Base-by-base conservation (phyloP, 1,140 invertebrate genomes). In the Caenorhabditis tropicalis region DNA sequence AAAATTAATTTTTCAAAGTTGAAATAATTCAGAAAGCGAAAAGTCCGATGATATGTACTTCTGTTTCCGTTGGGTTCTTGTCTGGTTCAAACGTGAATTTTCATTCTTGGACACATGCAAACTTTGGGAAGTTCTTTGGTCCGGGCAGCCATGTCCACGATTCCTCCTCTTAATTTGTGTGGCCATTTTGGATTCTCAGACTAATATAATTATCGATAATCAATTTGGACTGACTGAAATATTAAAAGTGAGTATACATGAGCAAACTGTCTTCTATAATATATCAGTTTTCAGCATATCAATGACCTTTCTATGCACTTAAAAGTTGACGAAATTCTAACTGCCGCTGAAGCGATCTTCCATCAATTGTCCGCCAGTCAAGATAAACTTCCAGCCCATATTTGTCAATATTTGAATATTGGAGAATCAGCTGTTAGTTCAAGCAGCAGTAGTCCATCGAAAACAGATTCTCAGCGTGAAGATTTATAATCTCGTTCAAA, bases 31-130 rank as follows among this genome's bases (percentile, higher is more conserved):
- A 89, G 94, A 95, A 86, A 94, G 93, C 31, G 95, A 98, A 89
- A 96, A 99, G 85, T 98, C 97, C 2, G 95, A 95, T 4, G 98
- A 99, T 91, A 96, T 99, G 95, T 99, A 97, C 91, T 99, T 99
- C 92, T 98, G 96, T 92, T 99, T 99, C 92, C 94, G 98, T 21
- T 94, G 94, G 94, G 91, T 94, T 56, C 89, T 94, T 6, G 93
- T 94, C 29, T 89, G 92, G 36, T 94, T 94, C 88, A 94, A 94
- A 88, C 89, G 94, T 85, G 94, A 94, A 89, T 94, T 94, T 82
- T 92, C 82, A n/a, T 93, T 93, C 85, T 88, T 91, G 56, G 92
- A 93, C 86, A 93, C 92, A 4, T 92, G 93, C 88, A 88, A 92
- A 80, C 87, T 93, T 39, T 93, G 93, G 93, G 93, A 93, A 91